Base-by-base conservation (phyloP, 2,113 vertebrate species). In the Cisticola juncidis region DNA sequence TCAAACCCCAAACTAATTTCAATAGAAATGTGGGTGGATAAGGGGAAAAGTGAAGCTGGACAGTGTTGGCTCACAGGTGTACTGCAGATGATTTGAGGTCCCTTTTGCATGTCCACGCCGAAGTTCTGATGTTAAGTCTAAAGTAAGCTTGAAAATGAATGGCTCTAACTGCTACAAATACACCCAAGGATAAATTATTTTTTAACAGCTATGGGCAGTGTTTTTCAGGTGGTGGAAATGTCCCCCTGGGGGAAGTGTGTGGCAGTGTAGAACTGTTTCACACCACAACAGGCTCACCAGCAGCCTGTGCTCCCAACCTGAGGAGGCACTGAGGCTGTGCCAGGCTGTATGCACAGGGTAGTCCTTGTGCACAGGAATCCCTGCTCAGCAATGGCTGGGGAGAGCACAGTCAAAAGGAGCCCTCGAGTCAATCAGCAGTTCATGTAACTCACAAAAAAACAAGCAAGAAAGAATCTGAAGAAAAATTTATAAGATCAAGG, bases 401-500 rank as follows among this genome's bases (percentile, higher is more conserved):
- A 73, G 60, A 83, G 48, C 14, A 35, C 2, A 13, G 5, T 31
- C 60, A 35, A 29, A 71, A 42, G 31, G n/a, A 91, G 40, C 40
- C 54, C 35, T 71, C 0, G 0, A 82, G 19, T 20, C 71, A 65
- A 57, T 9, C 40, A 78, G 33, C 44, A 87, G 36, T 47, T 74
- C 40, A 25, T 0, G 1, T 17, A 71, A 86, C 45, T 77, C 71
- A 68, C 62, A 78, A 90, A 86, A 92, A 90, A 83, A 0, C 1
- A 91, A 33, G 6, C 47, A 4, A 81, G 72, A 78, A 84, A 94
- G 66, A 90, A 80, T 82, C 51, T 80, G 85, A 85, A 93, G 72
- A 90, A 92, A 94, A 94, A 25, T 96, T 97, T 97, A 97, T 88
- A 90, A 77, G 88, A 89, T 61, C 87, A 51, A 94, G 65, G 79